Evolutionary conservation across 2,113 vertebrate genomes (phyloP).

Genomic region (Phyllostomus discolor): DNA sequence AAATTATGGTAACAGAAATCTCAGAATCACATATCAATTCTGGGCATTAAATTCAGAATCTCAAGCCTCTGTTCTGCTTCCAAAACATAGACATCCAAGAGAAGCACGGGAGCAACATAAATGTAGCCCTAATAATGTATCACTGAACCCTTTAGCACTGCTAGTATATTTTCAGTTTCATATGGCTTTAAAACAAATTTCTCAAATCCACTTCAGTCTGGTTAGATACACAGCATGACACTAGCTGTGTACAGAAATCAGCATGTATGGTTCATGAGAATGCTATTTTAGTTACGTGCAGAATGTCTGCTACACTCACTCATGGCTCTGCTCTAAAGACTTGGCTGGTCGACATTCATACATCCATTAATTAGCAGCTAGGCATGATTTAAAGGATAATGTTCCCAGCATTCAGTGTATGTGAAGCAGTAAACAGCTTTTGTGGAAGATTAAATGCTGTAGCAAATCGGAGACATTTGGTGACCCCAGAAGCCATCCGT

Average conservation of each 20-base stretch:
- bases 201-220: constrained; percentile 60
- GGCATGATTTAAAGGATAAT: constrained; percentile 71
- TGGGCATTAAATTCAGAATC: background rate
- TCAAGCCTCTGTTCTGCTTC: constrained; percentile 15
- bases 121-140: background rate
- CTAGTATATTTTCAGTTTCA: constrained; percentile 51
- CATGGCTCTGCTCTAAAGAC: constrained; percentile 43
- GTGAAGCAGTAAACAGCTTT: constrained; percentile 72
- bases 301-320: constrained; percentile 52
- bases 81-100: background rate
- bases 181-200: constrained; percentile 61
- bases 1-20: background rate
- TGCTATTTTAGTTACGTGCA: constrained; percentile 49
- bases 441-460: constrained; percentile 68
- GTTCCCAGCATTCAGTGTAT: constrained; percentile 49
- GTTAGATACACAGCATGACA: constrained; percentile 58
- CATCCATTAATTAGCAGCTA: constrained; percentile 75
- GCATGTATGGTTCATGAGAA: constrained; percentile 55
- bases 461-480: constrained; percentile 72
- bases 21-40: background rate
- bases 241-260: constrained; percentile 41
- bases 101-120: background rate
- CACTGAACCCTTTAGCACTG: background rate
- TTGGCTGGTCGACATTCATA: constrained; percentile 70
- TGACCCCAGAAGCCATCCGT: constrained; percentile 68